Evolutionary conservation across 1,140 invertebrate genomes (phyloP).

Genomic region (Nebria ingens): DNA sequence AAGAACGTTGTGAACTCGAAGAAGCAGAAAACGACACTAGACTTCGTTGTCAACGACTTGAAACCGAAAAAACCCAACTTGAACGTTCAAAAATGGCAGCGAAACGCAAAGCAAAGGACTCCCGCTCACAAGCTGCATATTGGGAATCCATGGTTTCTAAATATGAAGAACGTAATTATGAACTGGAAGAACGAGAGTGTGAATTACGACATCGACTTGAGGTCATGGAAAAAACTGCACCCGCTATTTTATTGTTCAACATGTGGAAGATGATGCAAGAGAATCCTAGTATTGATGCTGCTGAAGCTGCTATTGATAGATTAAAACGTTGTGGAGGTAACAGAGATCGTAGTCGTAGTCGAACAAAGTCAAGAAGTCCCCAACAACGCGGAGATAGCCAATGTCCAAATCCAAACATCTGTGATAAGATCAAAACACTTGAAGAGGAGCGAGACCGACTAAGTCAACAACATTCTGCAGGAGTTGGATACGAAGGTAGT

Average conservation of each 20-base stretch:
- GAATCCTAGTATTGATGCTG: not conserved
- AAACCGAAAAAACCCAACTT: conserved; percentile 40
- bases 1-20: conserved; percentile 55
- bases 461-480: not conserved
- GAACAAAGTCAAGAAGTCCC: not conserved
- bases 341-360: not conserved
- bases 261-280: conserved; percentile 32
- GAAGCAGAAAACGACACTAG: conserved; percentile 58
- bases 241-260: conserved; percentile 52
- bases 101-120: conserved; percentile 38
- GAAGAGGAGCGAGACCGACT: not conserved
- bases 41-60: conserved; percentile 49
- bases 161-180: conserved; percentile 46
- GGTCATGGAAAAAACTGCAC: conserved; percentile 50
- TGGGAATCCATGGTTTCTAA: conserved; percentile 37
- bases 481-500: not conserved
- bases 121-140: conserved; percentile 37
- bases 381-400: not conserved
- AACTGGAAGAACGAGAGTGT: conserved; percentile 44
- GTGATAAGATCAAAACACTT: not conserved
- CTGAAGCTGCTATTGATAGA: not conserved
- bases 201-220: conserved; percentile 47
- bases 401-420: no score
- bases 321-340: not conserved
- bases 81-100: conserved; percentile 34